These are phyloP conservation scores for Mycteria americana DNA, from an alignment of 2,797 vertebrate genomes.

Conservation along the genomic window DNA sequence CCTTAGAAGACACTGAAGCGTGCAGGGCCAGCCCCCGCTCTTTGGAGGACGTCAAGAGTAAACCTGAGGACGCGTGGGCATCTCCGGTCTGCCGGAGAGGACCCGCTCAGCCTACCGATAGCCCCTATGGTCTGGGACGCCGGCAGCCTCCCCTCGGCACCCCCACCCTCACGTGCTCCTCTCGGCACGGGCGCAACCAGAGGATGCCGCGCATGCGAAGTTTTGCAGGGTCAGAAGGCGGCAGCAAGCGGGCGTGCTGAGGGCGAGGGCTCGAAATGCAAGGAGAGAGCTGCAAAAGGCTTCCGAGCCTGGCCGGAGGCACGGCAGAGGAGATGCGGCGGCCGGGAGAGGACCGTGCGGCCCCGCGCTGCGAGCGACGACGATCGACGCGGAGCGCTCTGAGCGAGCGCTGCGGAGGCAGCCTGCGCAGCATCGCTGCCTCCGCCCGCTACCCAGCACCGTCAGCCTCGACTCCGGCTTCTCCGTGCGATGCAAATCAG, in stretches of 20 bases:
- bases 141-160: accelerated
- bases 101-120: accelerated
- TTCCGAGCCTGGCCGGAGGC: background rate
- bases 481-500: background rate
- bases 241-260: background rate
- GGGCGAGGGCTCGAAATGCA: accelerated
- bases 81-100: background rate
- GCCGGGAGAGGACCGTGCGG: background rate
- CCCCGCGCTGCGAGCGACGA: accelerated
- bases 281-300: background rate
- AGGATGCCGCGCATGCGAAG: too few relatives aligned
- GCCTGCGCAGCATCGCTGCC: background rate
- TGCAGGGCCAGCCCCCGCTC: background rate
- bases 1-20: background rate
- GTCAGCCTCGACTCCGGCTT: background rate
- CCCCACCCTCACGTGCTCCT: accelerated
- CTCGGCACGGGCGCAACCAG: accelerated
- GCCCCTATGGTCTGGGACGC: accelerated
- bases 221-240: background rate
- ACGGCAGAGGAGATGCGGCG: background rate
- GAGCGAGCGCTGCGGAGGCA: background rate
- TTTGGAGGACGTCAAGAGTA: background rate
- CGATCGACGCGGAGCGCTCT: accelerated
- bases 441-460: background rate
- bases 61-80: background rate